phyloP scores from a whole-genome alignment of 2,888 invertebrate species.

The Drosophila anomalipes region DNA sequence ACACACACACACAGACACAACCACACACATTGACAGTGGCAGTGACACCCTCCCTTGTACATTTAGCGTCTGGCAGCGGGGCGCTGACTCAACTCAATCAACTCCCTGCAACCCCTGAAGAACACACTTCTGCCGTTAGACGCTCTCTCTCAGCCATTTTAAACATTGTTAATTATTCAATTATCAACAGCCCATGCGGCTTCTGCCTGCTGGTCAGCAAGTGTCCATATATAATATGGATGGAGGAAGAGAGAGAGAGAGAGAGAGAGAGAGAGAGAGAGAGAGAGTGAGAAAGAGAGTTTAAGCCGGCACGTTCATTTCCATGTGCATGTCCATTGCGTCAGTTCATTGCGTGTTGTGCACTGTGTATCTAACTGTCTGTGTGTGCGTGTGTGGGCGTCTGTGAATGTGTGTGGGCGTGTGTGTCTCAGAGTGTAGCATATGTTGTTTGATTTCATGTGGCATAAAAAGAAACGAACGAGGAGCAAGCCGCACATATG shows the following conservation, averaged over 20 bases:
- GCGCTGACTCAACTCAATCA: conserved; percentile 8
- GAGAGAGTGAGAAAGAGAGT: conserved; percentile 1
- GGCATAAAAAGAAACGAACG: conserved; percentile 65
- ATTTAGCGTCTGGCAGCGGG: conserved; percentile 13
- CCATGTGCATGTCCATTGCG: conserved; percentile 56
- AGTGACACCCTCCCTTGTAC: conserved; percentile 2
- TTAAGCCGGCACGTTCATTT: conserved; percentile 31
- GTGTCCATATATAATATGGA: conserved; percentile 34
- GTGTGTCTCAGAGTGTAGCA: conserved; percentile 51
- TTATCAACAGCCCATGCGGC: conserved; percentile 72
- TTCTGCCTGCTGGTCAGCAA: conserved; percentile 23
- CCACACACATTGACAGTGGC: conserved; percentile 6
- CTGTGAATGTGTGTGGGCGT: conserved; percentile 3
- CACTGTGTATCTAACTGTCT: conserved; percentile 40
- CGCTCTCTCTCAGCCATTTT: conserved; percentile 61
- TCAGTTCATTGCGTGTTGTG: conserved; percentile 62
- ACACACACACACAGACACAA: background rate
- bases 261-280: background rate
- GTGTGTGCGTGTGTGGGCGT: background rate
- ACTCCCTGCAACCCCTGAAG: background rate
- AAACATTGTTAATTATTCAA: conserved; percentile 82
- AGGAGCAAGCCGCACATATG: conserved; percentile 38
- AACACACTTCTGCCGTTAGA: conserved; percentile 31
- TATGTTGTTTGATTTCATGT: conserved; percentile 74
- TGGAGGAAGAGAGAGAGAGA: conserved; percentile 6